Evolutionary conservation across 2,888 invertebrate species (phyloP).

Genomic region (Acanthosepion esculentum): DNA sequence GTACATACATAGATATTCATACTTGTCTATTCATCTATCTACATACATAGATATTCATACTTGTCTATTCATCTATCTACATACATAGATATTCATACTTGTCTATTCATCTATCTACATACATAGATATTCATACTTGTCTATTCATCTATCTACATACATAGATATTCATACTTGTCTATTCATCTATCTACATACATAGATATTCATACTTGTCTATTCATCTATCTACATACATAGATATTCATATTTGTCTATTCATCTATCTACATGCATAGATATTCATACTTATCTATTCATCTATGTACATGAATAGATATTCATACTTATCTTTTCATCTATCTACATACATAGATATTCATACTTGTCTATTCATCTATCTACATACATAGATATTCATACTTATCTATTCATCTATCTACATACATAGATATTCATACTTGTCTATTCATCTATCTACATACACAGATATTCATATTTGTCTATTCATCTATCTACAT

Average conservation of each 20-base stretch:
- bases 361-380: too few species aligned
- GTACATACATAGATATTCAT: background rate
- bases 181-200: too few species aligned
- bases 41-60: background rate
- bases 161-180: background rate
- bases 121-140: background rate
- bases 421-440: background rate
- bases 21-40: too few species aligned
- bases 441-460: too few species aligned
- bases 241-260: background rate
- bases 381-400: background rate
- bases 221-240: too few species aligned
- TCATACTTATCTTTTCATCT: too few species aligned
- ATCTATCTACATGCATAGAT: background rate
- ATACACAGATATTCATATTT: background rate
- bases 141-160: too few species aligned
- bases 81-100: background rate
- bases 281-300: background rate
- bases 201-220: background rate
- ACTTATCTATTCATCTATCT: too few species aligned
- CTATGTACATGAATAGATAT: background rate
- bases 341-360: background rate
- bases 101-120: too few species aligned
- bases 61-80: too few species aligned
- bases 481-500: too few species aligned